Base-by-base conservation (phyloP, 2,888 invertebrate species). In the Patella ulyssiponensis region DNA sequence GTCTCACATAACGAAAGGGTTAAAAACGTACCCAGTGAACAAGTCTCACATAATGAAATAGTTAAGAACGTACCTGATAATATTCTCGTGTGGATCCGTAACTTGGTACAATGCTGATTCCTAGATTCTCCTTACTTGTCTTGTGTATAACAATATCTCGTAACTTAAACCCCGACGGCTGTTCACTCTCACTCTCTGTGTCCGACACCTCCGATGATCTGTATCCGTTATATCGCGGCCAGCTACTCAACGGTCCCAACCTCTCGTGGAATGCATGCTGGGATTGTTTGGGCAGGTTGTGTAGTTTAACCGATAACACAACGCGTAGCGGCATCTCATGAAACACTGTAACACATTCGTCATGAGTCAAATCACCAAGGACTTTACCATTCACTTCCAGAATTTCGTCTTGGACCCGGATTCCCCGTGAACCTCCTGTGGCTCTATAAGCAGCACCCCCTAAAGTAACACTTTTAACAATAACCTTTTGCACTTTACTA, bases 391-490 rank as follows among this genome's bases (percentile, higher is more conserved):
- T 97, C 81, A 98, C 97, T 87, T 95, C 94, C 75, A 97, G 92
- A 83, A 98, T 96, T 93, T 97, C 96, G 92, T 98, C 98, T 14
- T 97, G 97, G 85, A 96, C 96, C 75, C 94, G 94, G 64, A 98
- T 93, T 85, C 88, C 88, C 33, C 80, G 80, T 9, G 75, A 80
- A 33, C 87, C 81, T 2, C 87, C 86, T n/a, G 87, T 85, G 4
- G 89, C 88, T 73, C 87, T 76, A 75, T 88, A 87, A 0, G 89
- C 90, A 58, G 90, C 88, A 4, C 90, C 89, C 20, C 88, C 89
- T 78, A 88, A 86, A 51, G 86, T 86, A 17, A 90, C 86, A 75
- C 86, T 87, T 75, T 89, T 87, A 33, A 98, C 97, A 82, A 96
- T 95, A 74, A 98, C 93, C 84, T 95, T 94, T 80, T 95, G 94